Evolutionary conservation across 2,797 vertebrate genomes (phyloP).

Genomic region (Microtus californicus): DNA sequence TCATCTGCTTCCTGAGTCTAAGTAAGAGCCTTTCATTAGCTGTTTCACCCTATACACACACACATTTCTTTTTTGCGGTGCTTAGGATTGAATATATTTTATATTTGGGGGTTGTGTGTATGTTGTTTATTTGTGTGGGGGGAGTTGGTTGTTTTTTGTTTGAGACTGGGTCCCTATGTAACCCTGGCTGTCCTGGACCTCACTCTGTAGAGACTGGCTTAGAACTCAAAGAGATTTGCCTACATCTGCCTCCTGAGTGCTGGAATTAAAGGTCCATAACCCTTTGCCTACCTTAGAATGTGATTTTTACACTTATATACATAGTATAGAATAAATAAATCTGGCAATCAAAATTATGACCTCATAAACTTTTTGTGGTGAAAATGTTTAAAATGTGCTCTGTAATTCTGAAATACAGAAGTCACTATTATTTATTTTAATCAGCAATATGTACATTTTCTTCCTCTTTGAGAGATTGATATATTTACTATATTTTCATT

Average conservation of each 20-base stretch:
- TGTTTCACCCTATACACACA: no score
- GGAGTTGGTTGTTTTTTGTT: neutral
- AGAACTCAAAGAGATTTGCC: neutral
- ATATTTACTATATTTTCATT: constrained; percentile 14
- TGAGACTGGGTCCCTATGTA: neutral
- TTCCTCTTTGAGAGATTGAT: constrained; percentile 18
- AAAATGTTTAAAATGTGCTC: neutral
- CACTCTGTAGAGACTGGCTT: neutral
- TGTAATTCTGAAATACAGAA: neutral
- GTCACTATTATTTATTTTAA: neutral
- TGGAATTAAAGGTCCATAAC: neutral
- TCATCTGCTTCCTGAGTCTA: constrained; percentile 73
- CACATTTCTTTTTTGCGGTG: neutral
- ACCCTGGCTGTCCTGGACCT: neutral
- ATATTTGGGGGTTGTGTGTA: neutral
- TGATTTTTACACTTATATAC: neutral
- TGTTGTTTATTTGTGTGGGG: neutral
- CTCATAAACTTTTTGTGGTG: neutral
- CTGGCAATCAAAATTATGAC: neutral
- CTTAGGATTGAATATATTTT: neutral
- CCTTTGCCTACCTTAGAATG: neutral
- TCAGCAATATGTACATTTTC: neutral
- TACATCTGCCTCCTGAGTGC: neutral
- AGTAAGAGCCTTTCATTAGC: constrained; percentile 81
- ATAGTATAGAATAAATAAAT: neutral